Evolutionary conservation across 2,113 vertebrate genomes (phyloP).

Genomic region (Bubalus kerabau): DNA sequence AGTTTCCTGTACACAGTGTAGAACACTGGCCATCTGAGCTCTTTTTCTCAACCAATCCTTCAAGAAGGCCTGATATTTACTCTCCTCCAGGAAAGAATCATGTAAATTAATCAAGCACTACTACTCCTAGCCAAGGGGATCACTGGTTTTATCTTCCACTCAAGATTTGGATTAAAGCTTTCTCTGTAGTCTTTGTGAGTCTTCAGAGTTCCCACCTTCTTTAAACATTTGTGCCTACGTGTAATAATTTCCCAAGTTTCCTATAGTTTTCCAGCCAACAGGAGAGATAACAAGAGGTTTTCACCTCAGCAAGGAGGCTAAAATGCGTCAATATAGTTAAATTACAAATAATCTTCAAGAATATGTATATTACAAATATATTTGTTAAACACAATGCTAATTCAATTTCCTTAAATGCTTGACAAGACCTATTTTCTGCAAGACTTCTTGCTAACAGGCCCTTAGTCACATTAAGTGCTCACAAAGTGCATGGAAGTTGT

Average conservation of each 20-base stretch:
- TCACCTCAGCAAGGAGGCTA: conserved; percentile 35
- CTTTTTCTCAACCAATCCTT: neutral
- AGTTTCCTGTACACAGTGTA: neutral
- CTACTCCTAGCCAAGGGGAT: neutral
- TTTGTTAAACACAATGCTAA: conserved; percentile 69
- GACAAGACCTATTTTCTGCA: conserved; percentile 74
- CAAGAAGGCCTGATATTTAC: neutral
- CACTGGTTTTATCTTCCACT: neutral
- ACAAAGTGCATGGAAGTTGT: conserved; percentile 74
- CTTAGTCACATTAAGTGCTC: conserved; percentile 77
- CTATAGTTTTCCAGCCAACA: neutral
- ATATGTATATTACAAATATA: conserved; percentile 34
- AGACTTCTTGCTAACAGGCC: conserved; percentile 77
- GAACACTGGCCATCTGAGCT: neutral
- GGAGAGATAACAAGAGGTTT: conserved; percentile 64
- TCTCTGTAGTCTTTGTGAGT: neutral
- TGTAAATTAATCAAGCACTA: neutral
- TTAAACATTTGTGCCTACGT: neutral
- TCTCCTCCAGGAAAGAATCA: neutral
- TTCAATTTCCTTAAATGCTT: conserved; percentile 79
- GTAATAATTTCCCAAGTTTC: conserved; percentile 40
- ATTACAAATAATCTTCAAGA: conserved; percentile 69
- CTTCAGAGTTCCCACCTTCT: conserved; percentile 5
- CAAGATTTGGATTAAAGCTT: conserved; percentile 4
- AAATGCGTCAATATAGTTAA: conserved; percentile 72